phyloP scores from a whole-genome alignment of 1,140 invertebrate genomes.

The Sitophilus oryzae region DNA sequence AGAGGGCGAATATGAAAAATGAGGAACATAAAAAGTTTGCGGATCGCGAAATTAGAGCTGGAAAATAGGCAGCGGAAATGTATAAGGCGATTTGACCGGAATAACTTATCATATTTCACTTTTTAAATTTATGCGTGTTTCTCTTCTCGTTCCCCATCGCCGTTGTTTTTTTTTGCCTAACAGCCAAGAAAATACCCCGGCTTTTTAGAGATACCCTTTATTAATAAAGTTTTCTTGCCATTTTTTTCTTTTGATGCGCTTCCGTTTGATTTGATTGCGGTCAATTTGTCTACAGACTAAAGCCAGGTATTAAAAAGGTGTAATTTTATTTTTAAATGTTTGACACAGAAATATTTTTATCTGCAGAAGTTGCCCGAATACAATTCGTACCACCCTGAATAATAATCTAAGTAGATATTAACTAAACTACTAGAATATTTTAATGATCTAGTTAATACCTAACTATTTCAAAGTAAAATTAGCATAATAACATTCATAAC shows the following conservation, averaged over 20 bases:
- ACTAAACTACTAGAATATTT: too few relatives aligned
- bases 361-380: too few relatives aligned
- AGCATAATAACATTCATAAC: too few relatives aligned
- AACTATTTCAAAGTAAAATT: too few relatives aligned
- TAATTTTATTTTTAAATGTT: not conserved
- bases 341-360: too few relatives aligned
- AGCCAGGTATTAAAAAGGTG: not conserved
- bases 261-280: constrained; percentile 1
- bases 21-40: constrained; percentile 25
- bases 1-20: constrained; percentile 20
- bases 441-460: too few relatives aligned
- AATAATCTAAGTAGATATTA: too few relatives aligned
- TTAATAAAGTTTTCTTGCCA: constrained; percentile 25
- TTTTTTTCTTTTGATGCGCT: constrained; percentile 7
- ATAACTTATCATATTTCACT: constrained; percentile 28
- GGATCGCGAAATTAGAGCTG: constrained; percentile 25
- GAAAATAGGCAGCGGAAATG: constrained; percentile 26
- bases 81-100: constrained; percentile 26
- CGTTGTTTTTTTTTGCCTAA: too few relatives aligned
- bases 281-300: not conserved
- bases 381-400: too few relatives aligned
- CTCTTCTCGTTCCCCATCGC: constrained; percentile 4
- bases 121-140: constrained; percentile 26
- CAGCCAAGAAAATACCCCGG: not conserved
- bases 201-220: constrained; percentile 18